Evolutionary conservation across 2,888 invertebrate genomes (phyloP).

Genomic region (Hoplodrina ambigua): DNA sequence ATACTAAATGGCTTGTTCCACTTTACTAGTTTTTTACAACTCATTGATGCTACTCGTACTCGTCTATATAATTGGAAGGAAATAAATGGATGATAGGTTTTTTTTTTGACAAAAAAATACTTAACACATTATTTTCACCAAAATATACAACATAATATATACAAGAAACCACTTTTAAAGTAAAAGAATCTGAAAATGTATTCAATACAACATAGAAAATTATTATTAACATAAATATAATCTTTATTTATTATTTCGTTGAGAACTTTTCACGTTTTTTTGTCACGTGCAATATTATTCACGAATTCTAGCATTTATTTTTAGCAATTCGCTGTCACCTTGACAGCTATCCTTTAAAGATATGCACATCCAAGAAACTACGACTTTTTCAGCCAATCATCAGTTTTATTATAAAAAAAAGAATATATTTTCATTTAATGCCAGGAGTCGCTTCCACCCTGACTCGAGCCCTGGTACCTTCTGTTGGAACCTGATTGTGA

Average conservation of each 20-base stretch:
- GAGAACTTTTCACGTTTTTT: constrained; percentile 6
- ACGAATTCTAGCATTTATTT: neutral
- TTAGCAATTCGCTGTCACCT: neutral
- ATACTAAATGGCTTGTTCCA: too few species aligned
- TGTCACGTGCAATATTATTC: constrained; percentile 8
- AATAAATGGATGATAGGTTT: neutral
- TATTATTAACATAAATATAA: neutral
- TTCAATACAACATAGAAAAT: constrained; percentile 19
- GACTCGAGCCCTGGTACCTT: constrained; percentile 56
- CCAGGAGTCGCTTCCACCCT: constrained; percentile 55
- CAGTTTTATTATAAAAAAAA: constrained; percentile 21
- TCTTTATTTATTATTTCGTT: neutral
- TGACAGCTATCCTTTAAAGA: constrained; percentile 27
- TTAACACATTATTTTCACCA: neutral
- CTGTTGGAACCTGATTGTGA: constrained; percentile 46
- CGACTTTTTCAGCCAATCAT: constrained; percentile 10
- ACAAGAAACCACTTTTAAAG: constrained; percentile 12
- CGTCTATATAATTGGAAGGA: constrained; percentile 19
- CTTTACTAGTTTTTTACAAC: neutral
- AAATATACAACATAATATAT: constrained; percentile 29
- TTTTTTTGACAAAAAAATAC: neutral
- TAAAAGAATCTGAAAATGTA: constrained; percentile 14
- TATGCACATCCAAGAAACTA: constrained; percentile 15
- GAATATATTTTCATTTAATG: constrained; percentile 32
- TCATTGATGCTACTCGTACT: too few species aligned